Percentiles rank a stretch among this genome's conserved stretches.
Evolutionary conservation across 2,113 vertebrate species (phyloP).

Genomic region (Formicarius rufipectus): DNA sequence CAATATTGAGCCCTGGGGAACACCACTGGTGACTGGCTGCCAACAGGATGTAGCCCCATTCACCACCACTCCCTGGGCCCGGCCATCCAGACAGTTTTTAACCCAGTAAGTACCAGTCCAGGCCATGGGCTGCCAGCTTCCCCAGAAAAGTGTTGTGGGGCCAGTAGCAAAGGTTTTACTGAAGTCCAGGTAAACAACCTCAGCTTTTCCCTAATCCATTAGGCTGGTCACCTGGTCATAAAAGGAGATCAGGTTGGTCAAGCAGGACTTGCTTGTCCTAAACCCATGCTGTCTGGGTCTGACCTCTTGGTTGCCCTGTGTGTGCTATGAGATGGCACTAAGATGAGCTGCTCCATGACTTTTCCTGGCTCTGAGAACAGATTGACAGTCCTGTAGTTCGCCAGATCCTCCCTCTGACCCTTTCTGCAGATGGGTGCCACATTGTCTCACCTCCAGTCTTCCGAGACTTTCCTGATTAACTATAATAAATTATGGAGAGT

Average conservation of each 20-base stretch:
- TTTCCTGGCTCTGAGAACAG: not conserved
- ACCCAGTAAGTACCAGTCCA: not conserved
- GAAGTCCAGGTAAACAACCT: not conserved
- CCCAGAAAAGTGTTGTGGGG: not conserved
- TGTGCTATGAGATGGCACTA: no score
- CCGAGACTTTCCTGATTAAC: not conserved
- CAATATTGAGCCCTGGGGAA: not conserved
- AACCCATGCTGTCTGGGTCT: not conserved
- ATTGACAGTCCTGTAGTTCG: not conserved
- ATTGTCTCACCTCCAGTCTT: not conserved
- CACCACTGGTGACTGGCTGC: not conserved
- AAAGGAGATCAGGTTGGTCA: not conserved
- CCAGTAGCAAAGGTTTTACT: not conserved
- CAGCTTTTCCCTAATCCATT: not conserved
- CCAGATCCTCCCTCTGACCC: not conserved
- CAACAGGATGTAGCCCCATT: not conserved
- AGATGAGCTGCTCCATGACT: not conserved
- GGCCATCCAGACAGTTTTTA: not conserved
- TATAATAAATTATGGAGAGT: not conserved
- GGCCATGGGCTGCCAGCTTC: not conserved
- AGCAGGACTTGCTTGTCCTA: not conserved
- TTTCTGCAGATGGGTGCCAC: not conserved
- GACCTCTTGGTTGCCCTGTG: not conserved
- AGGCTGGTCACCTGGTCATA: not conserved
- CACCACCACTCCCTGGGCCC: no score